These are phyloP conservation scores for Ceratosolen fusciceps DNA, from an alignment of 1,140 invertebrate species.

Conservation along the genomic window DNA sequence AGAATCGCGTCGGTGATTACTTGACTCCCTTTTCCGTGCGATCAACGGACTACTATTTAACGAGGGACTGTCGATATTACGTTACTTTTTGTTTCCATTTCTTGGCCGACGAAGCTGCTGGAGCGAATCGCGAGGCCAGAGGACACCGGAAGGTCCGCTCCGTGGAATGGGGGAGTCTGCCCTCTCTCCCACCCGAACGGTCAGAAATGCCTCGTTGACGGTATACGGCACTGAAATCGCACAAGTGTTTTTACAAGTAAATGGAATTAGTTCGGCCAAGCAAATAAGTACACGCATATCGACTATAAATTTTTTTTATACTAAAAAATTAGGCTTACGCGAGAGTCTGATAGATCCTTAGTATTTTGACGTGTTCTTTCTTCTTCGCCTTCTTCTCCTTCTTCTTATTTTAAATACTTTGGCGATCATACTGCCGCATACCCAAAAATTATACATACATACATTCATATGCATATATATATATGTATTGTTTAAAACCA, in stretches of 20 bases:
- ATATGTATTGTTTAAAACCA: too few species aligned
- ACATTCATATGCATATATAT: too few species aligned
- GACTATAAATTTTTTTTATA: conserved; percentile 20
- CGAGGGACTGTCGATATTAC: not conserved
- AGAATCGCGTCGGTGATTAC: not conserved
- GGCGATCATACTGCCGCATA: conserved; percentile 17
- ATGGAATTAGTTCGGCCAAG: conserved; percentile 14
- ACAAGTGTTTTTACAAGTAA: conserved; percentile 33
- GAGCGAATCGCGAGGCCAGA: too few species aligned
- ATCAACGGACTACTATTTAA: not conserved
- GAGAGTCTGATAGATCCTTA: too few species aligned
- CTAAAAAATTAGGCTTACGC: too few species aligned
- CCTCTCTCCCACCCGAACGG: too few species aligned
- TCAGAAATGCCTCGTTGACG: not conserved
- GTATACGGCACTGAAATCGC: conserved; percentile 19
- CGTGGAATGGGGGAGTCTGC: too few species aligned
- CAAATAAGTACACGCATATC: conserved; percentile 1
- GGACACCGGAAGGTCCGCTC: too few species aligned
- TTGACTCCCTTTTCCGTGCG: conserved; percentile 3
- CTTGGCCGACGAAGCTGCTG: not conserved
- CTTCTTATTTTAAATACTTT: too few species aligned
- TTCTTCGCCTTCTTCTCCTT: too few species aligned
- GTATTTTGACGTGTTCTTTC: too few species aligned
- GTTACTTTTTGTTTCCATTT: not conserved
- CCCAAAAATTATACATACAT: conserved; percentile 25